Conservation (phyloP, 2,888 invertebrate genomes). For the Hydroisotoma schaefferi region DNA sequence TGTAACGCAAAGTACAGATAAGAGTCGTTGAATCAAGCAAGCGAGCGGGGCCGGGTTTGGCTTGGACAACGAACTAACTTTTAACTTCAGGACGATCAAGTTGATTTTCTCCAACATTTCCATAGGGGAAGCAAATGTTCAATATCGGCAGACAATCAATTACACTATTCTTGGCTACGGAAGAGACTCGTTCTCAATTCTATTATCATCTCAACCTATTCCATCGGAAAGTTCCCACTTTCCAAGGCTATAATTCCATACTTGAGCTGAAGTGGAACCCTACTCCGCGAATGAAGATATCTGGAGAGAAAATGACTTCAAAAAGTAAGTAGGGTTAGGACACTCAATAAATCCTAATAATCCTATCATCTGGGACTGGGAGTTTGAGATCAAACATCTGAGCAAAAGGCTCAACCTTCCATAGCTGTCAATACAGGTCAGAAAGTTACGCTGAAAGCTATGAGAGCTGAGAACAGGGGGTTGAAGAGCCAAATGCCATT, state of each 20-base stretch:
- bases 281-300: not conserved
- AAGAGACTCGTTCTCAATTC: slow-evolving; percentile 20
- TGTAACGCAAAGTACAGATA: no score
- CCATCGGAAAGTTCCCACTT: slow-evolving; percentile 23
- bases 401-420: not conserved
- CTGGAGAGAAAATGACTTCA: not conserved
- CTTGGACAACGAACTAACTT: no score
- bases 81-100: no score
- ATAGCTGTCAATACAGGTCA: slow-evolving; percentile 40
- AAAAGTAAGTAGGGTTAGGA: slow-evolving; percentile 3
- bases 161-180: slow-evolving; percentile 36
- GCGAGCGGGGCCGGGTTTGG: no score
- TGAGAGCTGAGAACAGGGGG: slow-evolving; percentile 41
- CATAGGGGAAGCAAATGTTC: slow-evolving; percentile 24
- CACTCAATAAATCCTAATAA: slow-evolving; percentile 47
- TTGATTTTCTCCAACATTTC: no score
- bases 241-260: not conserved
- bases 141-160: slow-evolving; percentile 44
- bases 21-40: no score
- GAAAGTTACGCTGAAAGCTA: slow-evolving; percentile 44
- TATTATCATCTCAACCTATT: slow-evolving; percentile 29
- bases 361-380: slow-evolving; percentile 36
- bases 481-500: slow-evolving; percentile 46
- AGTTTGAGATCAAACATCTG: slow-evolving; percentile 23
- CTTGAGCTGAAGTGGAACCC: not conserved